Conservation (phyloP, 1,140 invertebrate genomes). For the Pseudobourletiella spinata region DNA sequence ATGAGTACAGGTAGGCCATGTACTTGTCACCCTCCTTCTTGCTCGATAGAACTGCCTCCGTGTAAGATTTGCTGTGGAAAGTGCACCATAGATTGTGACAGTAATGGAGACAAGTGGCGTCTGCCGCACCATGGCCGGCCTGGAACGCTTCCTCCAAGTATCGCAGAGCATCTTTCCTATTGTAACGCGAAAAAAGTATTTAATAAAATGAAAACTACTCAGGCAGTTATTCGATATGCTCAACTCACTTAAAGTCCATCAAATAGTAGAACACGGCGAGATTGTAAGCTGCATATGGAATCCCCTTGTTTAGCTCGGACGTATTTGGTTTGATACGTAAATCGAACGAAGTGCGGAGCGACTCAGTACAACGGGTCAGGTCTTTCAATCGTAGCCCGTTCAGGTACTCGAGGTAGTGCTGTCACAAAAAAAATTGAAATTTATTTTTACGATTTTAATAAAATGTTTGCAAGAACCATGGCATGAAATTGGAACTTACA, state of each 20-base stretch:
- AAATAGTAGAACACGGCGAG: constrained; percentile 75
- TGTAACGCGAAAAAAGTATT: too few relatives aligned
- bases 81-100: constrained; percentile 32
- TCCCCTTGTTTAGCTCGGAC: constrained; percentile 59
- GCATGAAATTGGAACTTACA: too few relatives aligned
- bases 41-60: constrained; percentile 22
- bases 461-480: too few relatives aligned
- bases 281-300: constrained; percentile 81
- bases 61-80: constrained; percentile 27
- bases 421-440: constrained; percentile 39
- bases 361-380: constrained; percentile 75
- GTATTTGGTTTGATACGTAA: constrained; percentile 41
- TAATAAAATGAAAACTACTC: too few relatives aligned
- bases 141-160: constrained; percentile 75
- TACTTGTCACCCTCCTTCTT: constrained; percentile 28
- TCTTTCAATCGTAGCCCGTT: constrained; percentile 80
- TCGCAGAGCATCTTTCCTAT: constrained; percentile 63
- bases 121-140: constrained; percentile 76
- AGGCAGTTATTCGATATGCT: too few relatives aligned
- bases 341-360: constrained; percentile 57
- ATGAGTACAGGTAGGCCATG: constrained; percentile 27
- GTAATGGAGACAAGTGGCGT: constrained; percentile 67
- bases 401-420: constrained; percentile 84
- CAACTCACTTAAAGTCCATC: constrained; percentile 68
- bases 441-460: too few relatives aligned